Evolutionary conservation across 2,797 vertebrate species (phyloP).

Genomic region (Sphenodon punctatus): DNA sequence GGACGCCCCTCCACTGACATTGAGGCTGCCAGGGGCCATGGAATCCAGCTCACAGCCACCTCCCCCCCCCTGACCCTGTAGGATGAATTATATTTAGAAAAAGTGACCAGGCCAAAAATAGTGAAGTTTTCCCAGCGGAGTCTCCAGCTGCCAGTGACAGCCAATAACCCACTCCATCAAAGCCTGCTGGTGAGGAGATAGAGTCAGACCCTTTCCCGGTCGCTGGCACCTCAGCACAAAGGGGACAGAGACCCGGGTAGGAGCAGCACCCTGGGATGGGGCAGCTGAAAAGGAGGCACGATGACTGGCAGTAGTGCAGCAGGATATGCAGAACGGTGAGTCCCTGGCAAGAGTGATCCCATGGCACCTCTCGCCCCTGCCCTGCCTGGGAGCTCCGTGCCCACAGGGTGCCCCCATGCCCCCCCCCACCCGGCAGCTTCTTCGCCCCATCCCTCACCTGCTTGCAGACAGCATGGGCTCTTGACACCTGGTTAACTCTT

Average conservation of each 20-base stretch:
- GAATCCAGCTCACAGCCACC: neutral
- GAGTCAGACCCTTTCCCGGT: too few species aligned
- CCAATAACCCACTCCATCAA: constrained; percentile 13
- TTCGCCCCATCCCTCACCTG: too few species aligned
- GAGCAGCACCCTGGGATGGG: too few species aligned
- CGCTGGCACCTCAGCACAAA: too few species aligned
- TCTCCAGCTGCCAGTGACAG: constrained; percentile 32
- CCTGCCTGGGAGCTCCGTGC: neutral
- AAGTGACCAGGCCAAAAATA: constrained; percentile 60
- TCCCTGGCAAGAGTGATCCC: too few species aligned
- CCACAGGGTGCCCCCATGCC: neutral
- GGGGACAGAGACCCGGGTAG: too few species aligned
- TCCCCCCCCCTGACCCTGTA: constrained; percentile 25
- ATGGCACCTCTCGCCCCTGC: too few species aligned
- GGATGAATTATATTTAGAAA: constrained; percentile 66
- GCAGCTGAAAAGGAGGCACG: too few species aligned
- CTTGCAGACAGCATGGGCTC: too few species aligned
- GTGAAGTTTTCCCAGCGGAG: constrained; percentile 27
- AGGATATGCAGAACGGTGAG: too few species aligned
- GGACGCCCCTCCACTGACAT: constrained; percentile 41
- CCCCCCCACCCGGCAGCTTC: neutral
- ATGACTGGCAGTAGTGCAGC: too few species aligned
- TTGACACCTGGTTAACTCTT: too few species aligned
- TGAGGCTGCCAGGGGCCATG: constrained; percentile 28
- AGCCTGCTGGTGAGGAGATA: neutral